Evolutionary conservation across 2,888 invertebrate genomes (phyloP).

Genomic region (Halocaridina rubra): DNA sequence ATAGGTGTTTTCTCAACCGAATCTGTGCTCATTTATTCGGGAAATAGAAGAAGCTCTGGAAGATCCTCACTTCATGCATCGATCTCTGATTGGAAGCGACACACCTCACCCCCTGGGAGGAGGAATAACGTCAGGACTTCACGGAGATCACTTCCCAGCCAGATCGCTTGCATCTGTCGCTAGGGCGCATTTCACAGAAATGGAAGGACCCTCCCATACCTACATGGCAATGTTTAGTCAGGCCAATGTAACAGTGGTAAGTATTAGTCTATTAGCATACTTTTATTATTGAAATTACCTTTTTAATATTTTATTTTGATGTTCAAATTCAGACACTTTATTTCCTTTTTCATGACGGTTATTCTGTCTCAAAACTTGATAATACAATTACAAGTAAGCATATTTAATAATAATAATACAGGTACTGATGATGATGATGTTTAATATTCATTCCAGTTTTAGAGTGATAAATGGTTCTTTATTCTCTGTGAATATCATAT

Average conservation of each 20-base stretch:
- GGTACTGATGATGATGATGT: too few species aligned
- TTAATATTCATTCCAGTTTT: too few species aligned
- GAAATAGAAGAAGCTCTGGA: constrained; percentile 54
- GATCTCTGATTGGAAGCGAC: constrained; percentile 17
- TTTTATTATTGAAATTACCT: too few species aligned
- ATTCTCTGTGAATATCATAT: too few species aligned
- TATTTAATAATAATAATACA: too few species aligned
- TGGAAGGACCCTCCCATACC: constrained; percentile 44
- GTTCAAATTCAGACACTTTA: too few species aligned
- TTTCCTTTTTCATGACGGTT: not conserved
- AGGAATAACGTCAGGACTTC: not conserved
- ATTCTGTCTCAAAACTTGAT: not conserved
- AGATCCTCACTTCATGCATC: constrained; percentile 39
- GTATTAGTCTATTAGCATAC: not conserved
- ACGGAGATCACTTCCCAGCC: constrained; percentile 39
- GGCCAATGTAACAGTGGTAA: constrained; percentile 33
- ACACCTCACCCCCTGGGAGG: not conserved
- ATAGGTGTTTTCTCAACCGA: constrained; percentile 61
- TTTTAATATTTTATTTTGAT: too few species aligned
- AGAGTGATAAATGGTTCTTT: too few species aligned
- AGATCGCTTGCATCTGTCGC: constrained; percentile 48
- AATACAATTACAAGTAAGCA: too few species aligned
- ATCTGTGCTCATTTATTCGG: constrained; percentile 33
- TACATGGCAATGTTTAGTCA: constrained; percentile 53
- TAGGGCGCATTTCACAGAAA: constrained; percentile 44